phyloP scores from a whole-genome alignment of 1,140 invertebrate genomes.

The Drosophila baimaii region DNA sequence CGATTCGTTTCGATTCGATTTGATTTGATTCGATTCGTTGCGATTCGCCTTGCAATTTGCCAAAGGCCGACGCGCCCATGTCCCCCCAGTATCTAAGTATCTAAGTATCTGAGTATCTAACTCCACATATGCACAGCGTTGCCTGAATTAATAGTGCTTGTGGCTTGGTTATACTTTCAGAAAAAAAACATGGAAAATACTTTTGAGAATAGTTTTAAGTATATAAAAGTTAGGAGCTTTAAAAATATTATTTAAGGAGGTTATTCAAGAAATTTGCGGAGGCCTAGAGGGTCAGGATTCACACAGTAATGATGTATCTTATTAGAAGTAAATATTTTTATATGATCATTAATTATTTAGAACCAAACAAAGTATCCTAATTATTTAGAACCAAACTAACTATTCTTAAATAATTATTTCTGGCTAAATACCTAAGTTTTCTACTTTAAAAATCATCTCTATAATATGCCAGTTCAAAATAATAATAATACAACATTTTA shows the following conservation, averaged over 20 bases:
- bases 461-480: no score
- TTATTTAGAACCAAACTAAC: no score
- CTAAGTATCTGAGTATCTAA: constrained; percentile 1
- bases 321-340: neutral
- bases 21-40: constrained; percentile 27
- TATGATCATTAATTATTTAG: no score
- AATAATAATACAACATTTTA: no score
- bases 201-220: no score
- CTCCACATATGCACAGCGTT: constrained; percentile 3
- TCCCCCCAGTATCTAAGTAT: constrained; percentile 9
- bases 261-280: neutral
- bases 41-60: constrained; percentile 51
- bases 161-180: neutral
- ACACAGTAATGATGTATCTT: neutral
- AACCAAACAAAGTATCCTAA: no score
- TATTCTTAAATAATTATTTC: no score
- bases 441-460: no score
- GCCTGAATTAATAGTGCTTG: neutral
- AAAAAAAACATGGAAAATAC: no score
- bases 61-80: constrained; percentile 36
- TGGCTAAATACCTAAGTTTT: no score
- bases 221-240: no score
- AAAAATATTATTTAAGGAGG: neutral
- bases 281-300: no score
- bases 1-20: constrained; percentile 45